Conservation (phyloP, 1,140 invertebrate genomes). For the Hylaeus volcanicus region DNA sequence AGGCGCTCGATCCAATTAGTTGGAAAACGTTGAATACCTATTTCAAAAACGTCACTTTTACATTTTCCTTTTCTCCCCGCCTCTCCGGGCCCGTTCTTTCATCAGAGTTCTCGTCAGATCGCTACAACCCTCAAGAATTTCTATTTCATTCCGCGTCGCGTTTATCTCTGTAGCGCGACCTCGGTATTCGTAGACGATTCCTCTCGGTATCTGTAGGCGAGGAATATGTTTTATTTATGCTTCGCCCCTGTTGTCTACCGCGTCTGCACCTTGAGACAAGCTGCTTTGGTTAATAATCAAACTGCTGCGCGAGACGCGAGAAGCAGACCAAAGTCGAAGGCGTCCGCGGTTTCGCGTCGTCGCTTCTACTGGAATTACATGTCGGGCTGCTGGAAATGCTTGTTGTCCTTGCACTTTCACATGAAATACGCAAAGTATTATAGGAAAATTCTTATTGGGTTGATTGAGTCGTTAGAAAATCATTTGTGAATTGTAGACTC, state of each 20-base stretch:
- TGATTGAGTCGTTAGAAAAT: too few relatives aligned
- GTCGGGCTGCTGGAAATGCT: too few relatives aligned
- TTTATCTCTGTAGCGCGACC: background rate
- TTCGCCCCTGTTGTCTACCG: slow-evolving; percentile 53
- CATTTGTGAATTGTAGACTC: too few relatives aligned
- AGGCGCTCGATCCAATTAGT: slow-evolving; percentile 72
- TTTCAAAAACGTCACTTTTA: slow-evolving; percentile 57
- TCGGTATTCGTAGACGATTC: slow-evolving; percentile 57
- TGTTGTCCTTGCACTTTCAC: too few relatives aligned
- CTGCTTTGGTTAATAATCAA: slow-evolving; percentile 62
- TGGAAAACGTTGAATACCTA: slow-evolving; percentile 70
- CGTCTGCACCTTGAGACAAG: slow-evolving; percentile 30
- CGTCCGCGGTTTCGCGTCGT: background rate
- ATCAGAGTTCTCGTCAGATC: background rate
- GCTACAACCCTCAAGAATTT: slow-evolving; percentile 13
- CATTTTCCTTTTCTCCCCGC: slow-evolving; percentile 36
- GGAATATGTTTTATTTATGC: slow-evolving; percentile 77
- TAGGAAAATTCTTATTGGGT: too few relatives aligned
- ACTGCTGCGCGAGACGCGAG: background rate
- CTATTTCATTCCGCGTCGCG: slow-evolving; percentile 20
- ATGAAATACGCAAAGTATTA: too few relatives aligned
- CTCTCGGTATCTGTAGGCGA: slow-evolving; percentile 44
- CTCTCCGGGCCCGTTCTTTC: slow-evolving; percentile 37
- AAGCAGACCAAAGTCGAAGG: background rate
- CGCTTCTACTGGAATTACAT: background rate